A percentile compares a stretch with the other conserved stretches of the same genome.
These are phyloP conservation scores for Intellagama lesueurii DNA, from an alignment of 2,797 vertebrate species.

Conservation along the genomic window DNA sequence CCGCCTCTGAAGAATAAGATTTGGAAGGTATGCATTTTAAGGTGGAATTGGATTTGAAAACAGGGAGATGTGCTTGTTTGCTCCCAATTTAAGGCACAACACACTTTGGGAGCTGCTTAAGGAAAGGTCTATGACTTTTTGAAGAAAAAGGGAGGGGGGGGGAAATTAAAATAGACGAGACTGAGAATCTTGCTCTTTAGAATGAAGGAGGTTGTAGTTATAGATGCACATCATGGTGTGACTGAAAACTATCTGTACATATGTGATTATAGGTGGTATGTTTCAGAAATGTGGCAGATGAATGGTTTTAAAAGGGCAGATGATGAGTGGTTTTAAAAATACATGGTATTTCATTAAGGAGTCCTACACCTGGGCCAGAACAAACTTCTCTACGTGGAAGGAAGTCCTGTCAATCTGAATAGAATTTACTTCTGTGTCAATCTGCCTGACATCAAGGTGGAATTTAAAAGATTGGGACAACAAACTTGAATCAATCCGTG, in stretches of 20 bases:
- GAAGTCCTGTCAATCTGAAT: not conserved
- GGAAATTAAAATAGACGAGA: slow-evolving; percentile 15
- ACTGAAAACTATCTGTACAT: slow-evolving; percentile 1
- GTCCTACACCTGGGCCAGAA: slow-evolving; percentile 40
- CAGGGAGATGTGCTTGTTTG: slow-evolving; percentile 73
- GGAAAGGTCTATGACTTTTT: slow-evolving; percentile 8
- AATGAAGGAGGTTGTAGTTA: slow-evolving; percentile 48
- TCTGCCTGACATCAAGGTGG: not conserved
- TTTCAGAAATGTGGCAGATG: not conserved
- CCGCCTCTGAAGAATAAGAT: slow-evolving; percentile 85
- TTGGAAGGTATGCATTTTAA: slow-evolving; percentile 84
- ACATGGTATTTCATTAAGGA: slow-evolving; percentile 47
- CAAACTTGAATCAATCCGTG: not conserved
- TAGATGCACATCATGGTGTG: slow-evolving; percentile 19
- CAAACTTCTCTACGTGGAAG: not conserved
- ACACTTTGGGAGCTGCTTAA: slow-evolving; percentile 11
- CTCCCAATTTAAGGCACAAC: slow-evolving; percentile 40
- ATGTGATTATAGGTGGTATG: slow-evolving; percentile 22
- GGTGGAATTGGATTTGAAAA: slow-evolving; percentile 78
- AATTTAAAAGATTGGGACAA: not conserved
- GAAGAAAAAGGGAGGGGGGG: not conserved
- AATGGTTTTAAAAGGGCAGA: not conserved
- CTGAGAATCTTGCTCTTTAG: slow-evolving; percentile 32
- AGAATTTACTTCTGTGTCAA: not conserved
- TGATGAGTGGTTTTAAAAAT: not conserved